Evolutionary conservation across 1,140 invertebrate genomes (phyloP).

Genomic region (Callitettix versicolor): DNA sequence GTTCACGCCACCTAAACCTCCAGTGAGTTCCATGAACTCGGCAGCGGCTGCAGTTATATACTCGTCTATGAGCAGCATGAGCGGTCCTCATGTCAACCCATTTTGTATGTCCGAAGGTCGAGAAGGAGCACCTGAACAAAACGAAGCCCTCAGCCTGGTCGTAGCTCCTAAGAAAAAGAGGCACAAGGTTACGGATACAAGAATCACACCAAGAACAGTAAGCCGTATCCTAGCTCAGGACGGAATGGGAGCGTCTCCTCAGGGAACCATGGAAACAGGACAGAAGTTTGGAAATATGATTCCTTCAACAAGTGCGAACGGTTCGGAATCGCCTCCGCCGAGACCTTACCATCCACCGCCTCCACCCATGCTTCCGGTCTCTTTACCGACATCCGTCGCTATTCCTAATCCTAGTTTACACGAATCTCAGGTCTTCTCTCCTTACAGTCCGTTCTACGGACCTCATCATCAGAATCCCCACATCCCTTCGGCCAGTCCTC

Average conservation of each 20-base stretch:
- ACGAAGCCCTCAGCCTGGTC: conserved; percentile 85
- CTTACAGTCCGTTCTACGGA: conserved; percentile 75
- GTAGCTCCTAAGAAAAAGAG: conserved; percentile 91
- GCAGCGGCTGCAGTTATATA: conserved; percentile 44
- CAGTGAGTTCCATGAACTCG: conserved; percentile 53
- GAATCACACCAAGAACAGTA: conserved; percentile 84
- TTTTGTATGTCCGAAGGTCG: conserved; percentile 52
- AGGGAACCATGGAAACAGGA: conserved; percentile 12
- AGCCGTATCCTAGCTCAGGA: conserved; percentile 75
- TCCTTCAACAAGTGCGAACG: conserved; percentile 31
- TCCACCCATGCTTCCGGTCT: conserved; percentile 74
- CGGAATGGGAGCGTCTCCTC: conserved; percentile 52
- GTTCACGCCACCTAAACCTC: conserved; percentile 68
- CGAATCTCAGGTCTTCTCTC: conserved; percentile 87
- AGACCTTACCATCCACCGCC: conserved; percentile 61
- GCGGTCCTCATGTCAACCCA: conserved; percentile 46
- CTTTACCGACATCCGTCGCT: conserved; percentile 84
- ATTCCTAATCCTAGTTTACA: conserved; percentile 92
- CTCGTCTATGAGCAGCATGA: conserved; percentile 37
- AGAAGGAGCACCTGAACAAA: conserved; percentile 71
- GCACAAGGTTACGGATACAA: conserved; percentile 93
- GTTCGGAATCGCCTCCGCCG: conserved; percentile 46
- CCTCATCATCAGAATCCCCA: conserved; percentile 30
- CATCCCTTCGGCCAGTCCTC: conserved; percentile 26
- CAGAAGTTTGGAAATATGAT: conserved; percentile 34